These are phyloP conservation scores for Cerastis leucographa DNA, from an alignment of 2,888 invertebrate species.

Conservation along the genomic window DNA sequence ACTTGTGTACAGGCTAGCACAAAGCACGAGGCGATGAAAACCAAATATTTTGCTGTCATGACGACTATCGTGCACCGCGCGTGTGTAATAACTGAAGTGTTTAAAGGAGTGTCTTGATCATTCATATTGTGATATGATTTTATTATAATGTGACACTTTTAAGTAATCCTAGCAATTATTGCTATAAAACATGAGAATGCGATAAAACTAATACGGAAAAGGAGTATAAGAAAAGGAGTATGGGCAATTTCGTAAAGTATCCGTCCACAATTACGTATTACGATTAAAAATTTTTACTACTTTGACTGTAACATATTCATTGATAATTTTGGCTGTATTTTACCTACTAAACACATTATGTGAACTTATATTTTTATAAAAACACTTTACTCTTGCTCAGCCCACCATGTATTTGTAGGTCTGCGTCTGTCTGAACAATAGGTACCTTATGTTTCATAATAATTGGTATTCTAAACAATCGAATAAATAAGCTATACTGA, in stretches of 20 bases:
- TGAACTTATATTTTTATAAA: too few relatives aligned
- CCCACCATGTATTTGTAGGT: too few relatives aligned
- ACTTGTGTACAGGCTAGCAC: slow-evolving; percentile 58
- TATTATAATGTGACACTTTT: slow-evolving; percentile 33
- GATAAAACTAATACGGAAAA: neutral
- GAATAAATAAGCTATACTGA: too few relatives aligned
- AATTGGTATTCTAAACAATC: too few relatives aligned
- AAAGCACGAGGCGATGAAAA: slow-evolving; percentile 52
- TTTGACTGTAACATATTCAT: too few relatives aligned
- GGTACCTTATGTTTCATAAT: too few relatives aligned
- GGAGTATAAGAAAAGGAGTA: neutral
- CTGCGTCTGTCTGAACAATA: too few relatives aligned
- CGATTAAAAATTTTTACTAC: neutral
- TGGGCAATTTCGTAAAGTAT: neutral
- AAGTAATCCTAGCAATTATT: slow-evolving; percentile 27
- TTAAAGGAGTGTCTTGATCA: slow-evolving; percentile 26
- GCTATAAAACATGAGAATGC: neutral
- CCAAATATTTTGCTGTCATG: slow-evolving; percentile 67
- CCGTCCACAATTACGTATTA: neutral
- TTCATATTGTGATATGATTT: slow-evolving; percentile 48
- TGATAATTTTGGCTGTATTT: too few relatives aligned
- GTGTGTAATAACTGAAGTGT: slow-evolving; percentile 58
- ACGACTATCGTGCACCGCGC: slow-evolving; percentile 51
- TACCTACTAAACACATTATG: too few relatives aligned
- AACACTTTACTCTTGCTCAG: too few relatives aligned